Conservation (phyloP, 1,140 invertebrate genomes). For the Papilio machaon region DNA sequence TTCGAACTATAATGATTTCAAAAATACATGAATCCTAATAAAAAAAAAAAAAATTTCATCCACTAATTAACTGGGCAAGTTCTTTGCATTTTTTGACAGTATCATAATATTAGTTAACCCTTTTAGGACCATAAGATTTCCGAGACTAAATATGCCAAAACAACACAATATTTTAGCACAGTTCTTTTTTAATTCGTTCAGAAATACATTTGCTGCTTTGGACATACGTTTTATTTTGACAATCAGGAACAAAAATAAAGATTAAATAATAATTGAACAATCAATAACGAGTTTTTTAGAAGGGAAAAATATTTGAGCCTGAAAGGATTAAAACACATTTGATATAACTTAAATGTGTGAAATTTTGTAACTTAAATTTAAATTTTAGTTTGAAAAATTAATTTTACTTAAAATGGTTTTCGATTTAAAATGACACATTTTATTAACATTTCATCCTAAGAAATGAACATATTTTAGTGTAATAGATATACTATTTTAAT, state of each 20-base stretch:
- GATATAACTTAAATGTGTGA: neutral
- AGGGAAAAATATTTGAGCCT: no score
- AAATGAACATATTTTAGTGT: neutral
- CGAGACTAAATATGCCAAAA: no score
- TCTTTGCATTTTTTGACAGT: neutral
- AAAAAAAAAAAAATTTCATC: neutral
- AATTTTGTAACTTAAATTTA: neutral
- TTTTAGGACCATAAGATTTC: no score
- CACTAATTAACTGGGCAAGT: neutral
- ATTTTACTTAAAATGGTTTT: neutral
- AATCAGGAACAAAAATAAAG: no score
- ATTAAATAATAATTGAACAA: no score
- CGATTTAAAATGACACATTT: neutral
- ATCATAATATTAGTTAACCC: neutral
- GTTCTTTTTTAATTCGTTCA: no score
- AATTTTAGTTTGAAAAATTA: no score
- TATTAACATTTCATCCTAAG: neutral
- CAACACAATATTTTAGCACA: no score
- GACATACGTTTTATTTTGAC: no score
- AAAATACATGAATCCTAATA: neutral
- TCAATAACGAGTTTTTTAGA: no score
- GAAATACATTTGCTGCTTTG: no score
- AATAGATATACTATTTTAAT: neutral
- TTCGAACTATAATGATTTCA: neutral
- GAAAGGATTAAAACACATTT: neutral